Base-by-base conservation (phyloP, 2,797 vertebrate species). In the Peromyscus aztecus region DNA sequence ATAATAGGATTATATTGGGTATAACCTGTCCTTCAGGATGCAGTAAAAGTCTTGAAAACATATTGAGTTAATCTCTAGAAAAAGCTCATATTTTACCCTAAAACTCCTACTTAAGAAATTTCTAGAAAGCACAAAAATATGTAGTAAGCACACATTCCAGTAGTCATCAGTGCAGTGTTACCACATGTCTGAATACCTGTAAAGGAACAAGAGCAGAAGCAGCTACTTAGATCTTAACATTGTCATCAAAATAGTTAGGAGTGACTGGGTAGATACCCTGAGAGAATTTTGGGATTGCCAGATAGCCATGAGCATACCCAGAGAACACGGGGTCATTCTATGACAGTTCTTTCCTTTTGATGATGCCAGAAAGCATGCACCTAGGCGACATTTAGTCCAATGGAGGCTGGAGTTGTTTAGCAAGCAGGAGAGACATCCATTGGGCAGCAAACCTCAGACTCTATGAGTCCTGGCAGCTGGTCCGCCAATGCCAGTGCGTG, bases 21-120 rank as follows among this genome's bases (percentile, higher is more conserved):
- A 2, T 29, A 46, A 78, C 24, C 2, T 78, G 10, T 46, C 43
- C n/a, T 67, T 75, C 82, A 63, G 27, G 4, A 24, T 63, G 43
- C 0, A 73, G 46, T 9, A n/a, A 52, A 94, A 85, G 19, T 63
- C 89, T 24, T 89, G 6, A 67, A 91, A 91, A 83, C 23, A 55
- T 34, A 82, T 16, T 91, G 55, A 91, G 10, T 63, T 63, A 69
- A 63, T 75, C 13, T 90, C 12, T 63, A 67, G 91, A 27, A 69
- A 83, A 52, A 93, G 27, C 1, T 93, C 61, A 57, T 29, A 69
- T 75, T 82, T 94, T 90, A 89, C 13, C n/a, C 61, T 91, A 86
- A 75, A 59, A 5, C 19, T 83, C 21, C 27, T 49, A 52, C 6
- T 24, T 71, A 37, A 69, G 23, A 23, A 46, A 65, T 73, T 65